These are phyloP conservation scores for Eretmochelys imbricata DNA, from an alignment of 2,113 vertebrate genomes.

Conservation along the genomic window DNA sequence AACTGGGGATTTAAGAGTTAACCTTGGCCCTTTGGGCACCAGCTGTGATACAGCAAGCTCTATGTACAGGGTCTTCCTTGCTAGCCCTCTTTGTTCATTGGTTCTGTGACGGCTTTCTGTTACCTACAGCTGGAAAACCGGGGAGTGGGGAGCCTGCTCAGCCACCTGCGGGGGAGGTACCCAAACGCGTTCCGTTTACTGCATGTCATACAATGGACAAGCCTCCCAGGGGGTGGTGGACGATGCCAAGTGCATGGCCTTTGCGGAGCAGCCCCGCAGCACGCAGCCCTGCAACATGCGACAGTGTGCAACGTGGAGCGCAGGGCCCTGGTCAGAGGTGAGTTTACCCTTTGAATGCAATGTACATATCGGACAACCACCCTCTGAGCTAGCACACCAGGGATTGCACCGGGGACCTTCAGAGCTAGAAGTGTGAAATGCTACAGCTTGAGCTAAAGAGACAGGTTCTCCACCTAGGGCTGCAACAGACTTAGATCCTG, in stretches of 20 bases:
- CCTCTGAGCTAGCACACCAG: not conserved
- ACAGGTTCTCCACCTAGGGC: not conserved
- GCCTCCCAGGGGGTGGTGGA: constrained; percentile 81
- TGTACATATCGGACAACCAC: fast-evolving
- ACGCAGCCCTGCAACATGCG: constrained; percentile 88
- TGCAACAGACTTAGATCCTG: not conserved
- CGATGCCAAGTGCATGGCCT: constrained; percentile 81
- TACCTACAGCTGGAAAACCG: constrained; percentile 86
- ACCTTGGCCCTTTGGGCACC: not conserved
- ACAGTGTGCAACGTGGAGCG: constrained; percentile 82
- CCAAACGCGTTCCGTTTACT: constrained; percentile 90
- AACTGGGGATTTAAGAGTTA: fast-evolving
- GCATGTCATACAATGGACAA: constrained; percentile 77
- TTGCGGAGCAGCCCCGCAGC: constrained; percentile 80
- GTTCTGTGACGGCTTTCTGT: not conserved
- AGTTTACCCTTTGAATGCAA: constrained; percentile 16
- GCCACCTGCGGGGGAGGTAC: constrained; percentile 89
- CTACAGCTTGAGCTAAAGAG: not conserved
- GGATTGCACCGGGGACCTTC: fast-evolving
- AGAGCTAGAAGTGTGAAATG: not conserved
- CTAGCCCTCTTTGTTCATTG: not conserved
- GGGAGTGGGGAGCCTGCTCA: constrained; percentile 90
- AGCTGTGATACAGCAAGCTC: not conserved
- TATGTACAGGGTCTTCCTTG: not conserved
- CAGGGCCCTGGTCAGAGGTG: constrained; percentile 86